These are phyloP conservation scores for Novumbra hubbsi DNA, from an alignment of 2,797 vertebrate genomes.

Conservation along the genomic window DNA sequence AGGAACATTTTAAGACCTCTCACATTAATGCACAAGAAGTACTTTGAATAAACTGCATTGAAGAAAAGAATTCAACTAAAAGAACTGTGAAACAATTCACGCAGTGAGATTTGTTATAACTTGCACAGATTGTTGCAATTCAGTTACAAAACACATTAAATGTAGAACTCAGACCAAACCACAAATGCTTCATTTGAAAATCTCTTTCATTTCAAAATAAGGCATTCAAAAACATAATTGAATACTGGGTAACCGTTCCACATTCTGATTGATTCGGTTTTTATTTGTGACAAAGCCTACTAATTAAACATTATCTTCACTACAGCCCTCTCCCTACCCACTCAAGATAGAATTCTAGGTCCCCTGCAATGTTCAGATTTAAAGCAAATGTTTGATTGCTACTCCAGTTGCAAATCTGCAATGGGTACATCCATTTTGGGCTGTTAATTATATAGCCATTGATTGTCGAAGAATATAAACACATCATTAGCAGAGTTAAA, in stretches of 20 bases:
- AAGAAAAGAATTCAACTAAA: too few relatives aligned
- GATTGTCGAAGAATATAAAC: too few relatives aligned
- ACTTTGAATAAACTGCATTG: not conserved
- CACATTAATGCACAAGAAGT: not conserved
- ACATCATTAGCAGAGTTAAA: too few relatives aligned
- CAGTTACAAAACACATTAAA: not conserved
- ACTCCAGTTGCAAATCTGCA: constrained; percentile 28
- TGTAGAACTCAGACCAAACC: not conserved
- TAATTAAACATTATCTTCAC: constrained; percentile 36
- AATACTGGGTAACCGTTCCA: constrained; percentile 30
- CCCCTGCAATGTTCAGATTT: constrained; percentile 41
- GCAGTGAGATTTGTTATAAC: not conserved
- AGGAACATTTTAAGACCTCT: not conserved
- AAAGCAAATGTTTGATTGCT: constrained; percentile 55
- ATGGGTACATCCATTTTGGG: not conserved
- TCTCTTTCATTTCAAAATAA: not conserved
- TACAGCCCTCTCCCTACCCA: constrained; percentile 13
- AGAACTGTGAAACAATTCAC: not conserved
- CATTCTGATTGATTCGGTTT: constrained; percentile 48
- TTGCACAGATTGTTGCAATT: not conserved
- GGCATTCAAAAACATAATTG: not conserved
- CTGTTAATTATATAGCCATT: not conserved
- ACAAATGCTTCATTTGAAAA: not conserved
- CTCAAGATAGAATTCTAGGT: constrained; percentile 11
- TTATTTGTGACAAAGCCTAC: constrained; percentile 11